Evolutionary conservation across 2,113 vertebrate species (phyloP).

Genomic region (Hippocampus abdominalis): DNA sequence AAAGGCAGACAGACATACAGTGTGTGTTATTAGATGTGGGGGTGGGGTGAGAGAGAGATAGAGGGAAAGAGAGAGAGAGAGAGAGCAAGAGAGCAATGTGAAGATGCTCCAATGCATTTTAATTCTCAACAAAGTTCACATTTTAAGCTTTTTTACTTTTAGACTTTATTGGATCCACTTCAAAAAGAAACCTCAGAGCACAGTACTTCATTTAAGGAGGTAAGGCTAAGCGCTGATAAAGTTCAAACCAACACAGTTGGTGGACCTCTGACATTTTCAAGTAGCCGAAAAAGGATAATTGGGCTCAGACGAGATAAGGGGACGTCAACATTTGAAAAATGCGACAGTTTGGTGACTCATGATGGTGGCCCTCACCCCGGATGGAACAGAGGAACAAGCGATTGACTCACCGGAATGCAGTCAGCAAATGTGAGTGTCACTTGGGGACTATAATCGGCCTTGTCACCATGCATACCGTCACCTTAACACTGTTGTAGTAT

Average conservation of each 20-base stretch:
- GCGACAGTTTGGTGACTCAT: conserved; percentile 58
- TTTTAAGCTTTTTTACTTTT: not conserved
- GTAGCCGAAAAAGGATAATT: conserved; percentile 32
- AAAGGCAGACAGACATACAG: conserved; percentile 79
- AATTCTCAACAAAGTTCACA: not conserved
- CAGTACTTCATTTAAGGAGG: not conserved
- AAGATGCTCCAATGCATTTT: not conserved
- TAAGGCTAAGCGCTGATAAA: not conserved
- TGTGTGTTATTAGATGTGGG: conserved; percentile 45
- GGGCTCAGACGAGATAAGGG: conserved; percentile 42
- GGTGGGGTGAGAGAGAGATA: not conserved
- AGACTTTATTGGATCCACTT: not conserved
- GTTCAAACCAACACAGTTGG: conserved; percentile 10
- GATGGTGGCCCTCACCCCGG: conserved; percentile 41
- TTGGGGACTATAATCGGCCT: not conserved
- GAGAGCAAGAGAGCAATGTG: conserved; percentile 6
- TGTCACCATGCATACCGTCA: not conserved
- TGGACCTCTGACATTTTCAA: conserved; percentile 45
- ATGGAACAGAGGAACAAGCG: conserved; percentile 45
- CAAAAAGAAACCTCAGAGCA: not conserved
- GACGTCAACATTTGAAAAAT: conserved; percentile 34
- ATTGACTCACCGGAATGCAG: conserved; percentile 30
- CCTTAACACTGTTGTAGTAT: not conserved
- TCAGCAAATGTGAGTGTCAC: not conserved
- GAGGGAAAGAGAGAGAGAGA: not conserved